These are phyloP conservation scores for Hyaena hyaena DNA, from an alignment of 2,113 vertebrate species.

Conservation along the genomic window DNA sequence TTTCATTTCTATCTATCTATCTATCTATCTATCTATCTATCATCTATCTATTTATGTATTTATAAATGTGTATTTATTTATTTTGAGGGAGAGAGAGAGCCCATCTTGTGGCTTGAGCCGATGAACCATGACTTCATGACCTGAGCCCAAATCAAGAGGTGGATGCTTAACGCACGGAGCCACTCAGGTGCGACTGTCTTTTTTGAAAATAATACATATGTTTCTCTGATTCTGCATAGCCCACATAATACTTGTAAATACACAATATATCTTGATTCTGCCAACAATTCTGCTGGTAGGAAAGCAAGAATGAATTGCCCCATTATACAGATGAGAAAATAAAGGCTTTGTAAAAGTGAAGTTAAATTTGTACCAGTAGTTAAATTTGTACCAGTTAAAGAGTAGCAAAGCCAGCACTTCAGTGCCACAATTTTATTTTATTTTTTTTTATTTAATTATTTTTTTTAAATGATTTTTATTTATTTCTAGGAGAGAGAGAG, in stretches of 20 bases:
- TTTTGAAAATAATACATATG: not conserved
- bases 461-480: too few species aligned
- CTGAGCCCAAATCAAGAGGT: too few species aligned
- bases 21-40: not conserved
- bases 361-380: not conserved
- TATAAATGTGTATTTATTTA: too few species aligned
- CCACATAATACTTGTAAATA: not conserved
- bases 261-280: not conserved
- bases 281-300: not conserved
- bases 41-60: not conserved
- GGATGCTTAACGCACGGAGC: too few species aligned
- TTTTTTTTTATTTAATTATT: too few species aligned
- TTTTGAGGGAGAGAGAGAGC: too few species aligned
- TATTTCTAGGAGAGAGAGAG: too few species aligned
- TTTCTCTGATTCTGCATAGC: not conserved
- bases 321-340: not conserved
- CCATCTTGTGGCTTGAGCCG: too few species aligned
- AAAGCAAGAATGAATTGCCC: not conserved
- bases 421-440: not conserved
- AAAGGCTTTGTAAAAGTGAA: not conserved
- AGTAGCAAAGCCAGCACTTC: not conserved
- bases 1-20: not conserved
- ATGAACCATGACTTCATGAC: too few species aligned
- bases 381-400: not conserved
- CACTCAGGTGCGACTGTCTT: not conserved